These are phyloP conservation scores for Ashinkailepas kermadecensis DNA, from an alignment of 2,888 invertebrate genomes.

Conservation along the genomic window DNA sequence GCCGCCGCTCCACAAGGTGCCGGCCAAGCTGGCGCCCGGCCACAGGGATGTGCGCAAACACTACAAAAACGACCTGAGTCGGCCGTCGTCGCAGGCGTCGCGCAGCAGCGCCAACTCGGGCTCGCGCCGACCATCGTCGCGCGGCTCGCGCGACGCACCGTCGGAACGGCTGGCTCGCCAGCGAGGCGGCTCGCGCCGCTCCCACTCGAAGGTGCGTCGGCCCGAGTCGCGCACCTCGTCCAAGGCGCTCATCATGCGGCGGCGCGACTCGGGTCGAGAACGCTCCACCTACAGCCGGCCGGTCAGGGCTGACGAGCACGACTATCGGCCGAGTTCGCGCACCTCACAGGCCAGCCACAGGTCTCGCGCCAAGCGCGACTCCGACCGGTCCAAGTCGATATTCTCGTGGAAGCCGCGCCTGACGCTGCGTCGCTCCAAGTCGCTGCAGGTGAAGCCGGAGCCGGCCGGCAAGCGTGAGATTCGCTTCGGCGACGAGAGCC, in stretches of 20 bases:
- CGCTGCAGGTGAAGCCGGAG: constrained; percentile 10
- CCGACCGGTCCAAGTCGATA: not conserved
- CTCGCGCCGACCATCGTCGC: not conserved
- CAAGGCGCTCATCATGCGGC: constrained; percentile 1
- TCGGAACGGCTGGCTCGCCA: not conserved
- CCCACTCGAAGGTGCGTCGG: not conserved
- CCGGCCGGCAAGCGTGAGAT: not conserved
- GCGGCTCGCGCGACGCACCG: not conserved
- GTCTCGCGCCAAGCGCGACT: not conserved
- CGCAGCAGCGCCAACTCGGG: constrained; percentile 7
- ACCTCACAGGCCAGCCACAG: not conserved
- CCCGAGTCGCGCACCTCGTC: constrained; percentile 7
- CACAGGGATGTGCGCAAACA: not conserved
- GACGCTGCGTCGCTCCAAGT: constrained; percentile 7
- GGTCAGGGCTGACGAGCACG: not conserved
- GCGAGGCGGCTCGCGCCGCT: not conserved
- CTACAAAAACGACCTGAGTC: constrained; percentile 8
- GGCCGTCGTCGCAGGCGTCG: constrained; percentile 7
- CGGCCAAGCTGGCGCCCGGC: not conserved
- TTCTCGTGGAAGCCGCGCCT: constrained; percentile 10
- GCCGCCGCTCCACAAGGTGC: not conserved
- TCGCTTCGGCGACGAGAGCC: not conserved
- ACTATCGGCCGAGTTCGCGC: not conserved
- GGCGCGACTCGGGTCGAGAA: not conserved
- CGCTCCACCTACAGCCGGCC: not conserved